Conservation (phyloP, 2,113 vertebrate species). For the Ibidorhyncha struthersii region DNA sequence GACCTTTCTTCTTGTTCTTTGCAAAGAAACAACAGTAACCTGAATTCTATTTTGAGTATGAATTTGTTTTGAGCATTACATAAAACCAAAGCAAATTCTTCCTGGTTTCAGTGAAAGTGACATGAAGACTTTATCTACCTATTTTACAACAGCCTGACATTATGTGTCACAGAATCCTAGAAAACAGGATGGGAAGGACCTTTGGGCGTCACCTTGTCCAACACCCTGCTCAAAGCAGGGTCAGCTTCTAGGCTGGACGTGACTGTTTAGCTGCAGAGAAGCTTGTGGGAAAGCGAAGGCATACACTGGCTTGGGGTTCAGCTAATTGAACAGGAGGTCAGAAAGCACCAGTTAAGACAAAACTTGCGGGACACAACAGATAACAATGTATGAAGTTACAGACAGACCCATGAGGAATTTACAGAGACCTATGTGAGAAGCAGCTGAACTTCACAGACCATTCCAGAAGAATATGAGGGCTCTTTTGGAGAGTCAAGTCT, state of each 20-base stretch:
- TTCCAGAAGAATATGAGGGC: not conserved
- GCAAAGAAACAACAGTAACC: not conserved
- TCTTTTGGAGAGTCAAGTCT: not conserved
- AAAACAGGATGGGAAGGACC: not conserved
- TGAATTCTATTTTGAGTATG: not conserved
- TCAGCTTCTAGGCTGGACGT: not conserved
- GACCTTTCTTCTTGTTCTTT: not conserved
- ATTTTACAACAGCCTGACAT: not conserved
- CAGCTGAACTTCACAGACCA: not conserved
- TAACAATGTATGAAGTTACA: not conserved
- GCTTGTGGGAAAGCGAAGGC: not conserved
- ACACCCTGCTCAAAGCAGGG: not conserved
- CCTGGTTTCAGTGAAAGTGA: not conserved
- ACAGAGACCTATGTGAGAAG: not conserved
- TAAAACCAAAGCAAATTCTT: not conserved
- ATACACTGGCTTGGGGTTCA: not conserved
- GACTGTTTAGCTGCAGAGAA: not conserved
- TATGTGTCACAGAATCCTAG: not conserved
- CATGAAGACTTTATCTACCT: not conserved
- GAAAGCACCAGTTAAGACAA: not conserved
- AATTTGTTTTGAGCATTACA: not conserved
- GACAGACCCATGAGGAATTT: not conserved
- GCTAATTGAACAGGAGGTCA: not conserved
- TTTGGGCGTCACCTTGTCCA: not conserved
- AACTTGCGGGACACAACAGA: not conserved